A percentile compares a stretch with the other conserved stretches of the same genome.
Conservation (phyloP, 2,888 invertebrate genomes). For the Ormia ochracea region DNA sequence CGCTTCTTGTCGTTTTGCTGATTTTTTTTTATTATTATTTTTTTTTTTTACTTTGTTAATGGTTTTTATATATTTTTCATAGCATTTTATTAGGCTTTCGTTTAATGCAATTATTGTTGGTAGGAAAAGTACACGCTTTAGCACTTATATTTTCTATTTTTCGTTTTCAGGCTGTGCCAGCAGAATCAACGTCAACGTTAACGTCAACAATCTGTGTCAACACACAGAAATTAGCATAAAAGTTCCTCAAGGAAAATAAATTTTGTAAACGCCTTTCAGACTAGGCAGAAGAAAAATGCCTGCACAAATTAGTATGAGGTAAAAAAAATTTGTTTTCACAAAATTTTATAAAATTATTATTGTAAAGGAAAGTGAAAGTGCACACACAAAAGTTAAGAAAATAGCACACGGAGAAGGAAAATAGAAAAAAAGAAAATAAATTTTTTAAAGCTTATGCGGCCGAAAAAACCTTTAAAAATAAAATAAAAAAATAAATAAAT, state of each 20-base stretch:
- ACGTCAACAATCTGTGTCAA: slow-evolving; percentile 29
- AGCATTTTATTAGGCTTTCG: slow-evolving; percentile 46
- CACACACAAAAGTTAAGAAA: neutral
- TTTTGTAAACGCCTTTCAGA: neutral
- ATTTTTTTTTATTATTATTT: neutral
- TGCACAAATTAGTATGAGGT: neutral
- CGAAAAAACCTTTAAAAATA: slow-evolving; percentile 1
- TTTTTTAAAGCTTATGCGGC: neutral
- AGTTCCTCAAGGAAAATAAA: neutral
- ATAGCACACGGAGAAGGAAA: too few relatives aligned
- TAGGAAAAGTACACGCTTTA: neutral
- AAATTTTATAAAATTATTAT: neutral
- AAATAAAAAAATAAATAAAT: too few relatives aligned
- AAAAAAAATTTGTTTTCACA: neutral
- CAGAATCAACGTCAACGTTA: neutral
- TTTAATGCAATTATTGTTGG: slow-evolving; percentile 46
- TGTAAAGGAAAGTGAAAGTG: neutral
- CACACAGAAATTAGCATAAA: slow-evolving; percentile 26
- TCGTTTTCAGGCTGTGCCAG: neutral
- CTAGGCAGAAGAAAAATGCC: neutral
- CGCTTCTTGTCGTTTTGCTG: neutral
- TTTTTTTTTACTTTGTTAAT: too few relatives aligned
- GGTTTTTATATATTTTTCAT: too few relatives aligned
- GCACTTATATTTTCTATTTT: neutral
- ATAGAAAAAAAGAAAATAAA: neutral